Evolutionary conservation across 2,113 vertebrate genomes (phyloP).

Genomic region (Cephalopholis sonnerati): DNA sequence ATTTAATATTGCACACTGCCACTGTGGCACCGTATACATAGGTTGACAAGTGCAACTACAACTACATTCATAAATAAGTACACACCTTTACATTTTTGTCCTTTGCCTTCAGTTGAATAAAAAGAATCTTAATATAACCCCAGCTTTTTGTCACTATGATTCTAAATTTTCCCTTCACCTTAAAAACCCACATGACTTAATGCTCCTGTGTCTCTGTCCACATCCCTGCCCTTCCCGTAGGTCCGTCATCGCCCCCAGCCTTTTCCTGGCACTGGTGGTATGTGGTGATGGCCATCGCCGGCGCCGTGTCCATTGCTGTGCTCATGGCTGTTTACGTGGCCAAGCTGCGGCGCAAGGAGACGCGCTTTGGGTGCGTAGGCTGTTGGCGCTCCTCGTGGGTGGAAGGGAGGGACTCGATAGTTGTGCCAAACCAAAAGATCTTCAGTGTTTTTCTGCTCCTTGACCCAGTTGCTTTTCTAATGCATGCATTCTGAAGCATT

Average conservation of each 20-base stretch:
- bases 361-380: conserved; percentile 89
- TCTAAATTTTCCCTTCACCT: background rate
- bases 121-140: background rate
- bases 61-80: background rate
- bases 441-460: conserved; percentile 12
- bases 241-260: conserved; percentile 35
- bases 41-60: background rate
- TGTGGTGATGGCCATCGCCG: conserved; percentile 87
- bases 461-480: conserved; percentile 17
- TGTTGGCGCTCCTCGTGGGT: conserved; percentile 25
- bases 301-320: conserved; percentile 83
- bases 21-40: background rate
- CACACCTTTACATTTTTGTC: background rate
- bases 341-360: conserved; percentile 90
- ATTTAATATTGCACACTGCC: background rate
- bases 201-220: conserved; percentile 11
- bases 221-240: conserved; percentile 51
- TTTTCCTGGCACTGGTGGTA: conserved; percentile 97
- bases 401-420: conserved; percentile 40
- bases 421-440: conserved; percentile 57
- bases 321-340: conserved; percentile 88
- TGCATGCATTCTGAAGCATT: conserved; percentile 27
- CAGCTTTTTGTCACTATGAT: background rate
- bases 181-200: conserved; percentile 3
- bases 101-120: background rate